phyloP scores from a whole-genome alignment of 2,113 vertebrate species.

The Cairina moschata region DNA sequence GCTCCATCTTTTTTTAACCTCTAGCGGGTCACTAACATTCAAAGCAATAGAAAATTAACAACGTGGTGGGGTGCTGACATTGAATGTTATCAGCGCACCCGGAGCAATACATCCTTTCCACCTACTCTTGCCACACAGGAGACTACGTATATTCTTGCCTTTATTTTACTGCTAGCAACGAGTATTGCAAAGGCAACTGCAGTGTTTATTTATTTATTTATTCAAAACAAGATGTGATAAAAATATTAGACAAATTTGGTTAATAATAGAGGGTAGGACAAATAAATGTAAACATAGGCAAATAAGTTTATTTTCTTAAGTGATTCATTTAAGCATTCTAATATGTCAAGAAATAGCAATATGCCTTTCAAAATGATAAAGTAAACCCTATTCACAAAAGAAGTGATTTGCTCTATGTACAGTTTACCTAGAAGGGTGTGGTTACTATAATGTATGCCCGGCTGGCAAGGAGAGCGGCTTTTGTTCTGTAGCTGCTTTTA shows the following conservation, averaged over 20 bases:
- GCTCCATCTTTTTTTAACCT: background rate
- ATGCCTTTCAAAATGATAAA: constrained; percentile 37
- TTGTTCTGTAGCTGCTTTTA: constrained; percentile 51
- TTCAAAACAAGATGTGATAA: constrained; percentile 30
- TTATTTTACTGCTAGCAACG: constrained; percentile 19
- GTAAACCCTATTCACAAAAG: constrained; percentile 15
- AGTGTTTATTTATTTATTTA: background rate
- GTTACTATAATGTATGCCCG: constrained; percentile 4
- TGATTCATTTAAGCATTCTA: constrained; percentile 33
- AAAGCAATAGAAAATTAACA: background rate
- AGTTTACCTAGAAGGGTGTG: constrained; percentile 44
- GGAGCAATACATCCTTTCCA: constrained; percentile 29
- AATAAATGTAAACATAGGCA: constrained; percentile 17
- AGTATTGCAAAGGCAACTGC: constrained; percentile 49
- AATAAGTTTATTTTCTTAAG: constrained; percentile 45
- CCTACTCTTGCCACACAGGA: background rate
- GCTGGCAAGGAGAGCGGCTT: constrained; percentile 54
- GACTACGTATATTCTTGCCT: constrained; percentile 28
- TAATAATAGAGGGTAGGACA: background rate
- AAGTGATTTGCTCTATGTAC: constrained; percentile 32
- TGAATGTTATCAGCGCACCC: background rate
- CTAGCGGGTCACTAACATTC: background rate
- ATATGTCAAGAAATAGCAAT: constrained; percentile 21
- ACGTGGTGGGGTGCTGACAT: background rate
- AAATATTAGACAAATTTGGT: constrained; percentile 35